phyloP scores from a whole-genome alignment of 2,113 vertebrate species.

The Sula dactylatra region DNA sequence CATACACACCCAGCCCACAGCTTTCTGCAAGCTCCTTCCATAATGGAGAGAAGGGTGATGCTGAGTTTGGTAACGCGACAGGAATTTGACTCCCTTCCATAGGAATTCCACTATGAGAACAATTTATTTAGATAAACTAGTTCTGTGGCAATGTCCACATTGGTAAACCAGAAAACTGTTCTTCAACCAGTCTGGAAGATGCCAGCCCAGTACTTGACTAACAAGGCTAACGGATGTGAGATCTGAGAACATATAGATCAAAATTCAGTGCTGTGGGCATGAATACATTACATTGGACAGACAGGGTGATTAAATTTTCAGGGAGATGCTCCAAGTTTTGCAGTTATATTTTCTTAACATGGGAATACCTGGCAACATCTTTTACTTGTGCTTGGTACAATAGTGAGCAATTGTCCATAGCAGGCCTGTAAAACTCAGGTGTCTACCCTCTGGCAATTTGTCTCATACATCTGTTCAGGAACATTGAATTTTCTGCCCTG shows the following conservation, averaged over 20 bases:
- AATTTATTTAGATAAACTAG: background rate
- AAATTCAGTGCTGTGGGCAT: background rate
- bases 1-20: background rate
- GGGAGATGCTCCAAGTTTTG: background rate
- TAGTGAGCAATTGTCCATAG: background rate
- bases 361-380: background rate
- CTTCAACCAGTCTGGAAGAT: background rate
- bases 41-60: background rate
- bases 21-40: background rate
- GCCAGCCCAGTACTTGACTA: background rate
- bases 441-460: background rate
- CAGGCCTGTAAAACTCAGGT: background rate
- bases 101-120: background rate
- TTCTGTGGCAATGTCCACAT: background rate
- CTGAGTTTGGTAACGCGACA: background rate
- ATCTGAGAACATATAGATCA: background rate
- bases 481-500: rapidly evolving
- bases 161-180: background rate
- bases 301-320: background rate
- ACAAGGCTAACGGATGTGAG: background rate
- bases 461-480: background rate
- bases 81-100: background rate
- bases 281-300: background rate
- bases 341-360: background rate
- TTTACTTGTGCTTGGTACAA: background rate